These are phyloP conservation scores for Helicoverpa zea DNA, from an alignment of 1,140 invertebrate genomes.

Conservation along the genomic window DNA sequence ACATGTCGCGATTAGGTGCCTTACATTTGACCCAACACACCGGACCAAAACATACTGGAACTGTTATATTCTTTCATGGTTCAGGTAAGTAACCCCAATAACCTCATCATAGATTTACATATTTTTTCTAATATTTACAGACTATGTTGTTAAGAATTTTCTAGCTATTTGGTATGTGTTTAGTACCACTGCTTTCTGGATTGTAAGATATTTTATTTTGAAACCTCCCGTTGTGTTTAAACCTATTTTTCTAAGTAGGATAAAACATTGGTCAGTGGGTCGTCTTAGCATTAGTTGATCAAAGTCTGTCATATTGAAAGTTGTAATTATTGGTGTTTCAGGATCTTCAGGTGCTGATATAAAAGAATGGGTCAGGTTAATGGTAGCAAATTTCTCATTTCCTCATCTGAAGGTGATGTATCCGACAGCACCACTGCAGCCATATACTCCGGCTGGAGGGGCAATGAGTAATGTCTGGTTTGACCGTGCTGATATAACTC, in stretches of 20 bases:
- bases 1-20: slow-evolving; percentile 67
- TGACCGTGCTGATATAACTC: slow-evolving; percentile 88
- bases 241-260: too few relatives aligned
- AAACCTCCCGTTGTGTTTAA: too few relatives aligned
- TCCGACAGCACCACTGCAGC: slow-evolving; percentile 90
- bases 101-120: not conserved
- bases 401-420: slow-evolving; percentile 91
- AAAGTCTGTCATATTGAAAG: not conserved
- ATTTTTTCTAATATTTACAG: too few relatives aligned
- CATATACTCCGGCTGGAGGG: slow-evolving; percentile 89
- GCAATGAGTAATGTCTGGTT: slow-evolving; percentile 91
- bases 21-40: slow-evolving; percentile 73
- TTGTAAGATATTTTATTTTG: too few relatives aligned
- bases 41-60: slow-evolving; percentile 72
- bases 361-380: slow-evolving; percentile 89
- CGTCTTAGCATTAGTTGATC: too few relatives aligned
- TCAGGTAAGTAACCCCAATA: slow-evolving; percentile 63
- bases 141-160: not conserved
- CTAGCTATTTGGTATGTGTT: too few relatives aligned
- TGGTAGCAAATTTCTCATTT: slow-evolving; percentile 88
- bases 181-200: too few relatives aligned
- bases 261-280: too few relatives aligned
- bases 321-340: slow-evolving; percentile 62
- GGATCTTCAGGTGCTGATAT: slow-evolving; percentile 89
- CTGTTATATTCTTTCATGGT: slow-evolving; percentile 80